Evolutionary conservation across 2,888 invertebrate genomes (phyloP).

Genomic region (Mechanitis messenoides): DNA sequence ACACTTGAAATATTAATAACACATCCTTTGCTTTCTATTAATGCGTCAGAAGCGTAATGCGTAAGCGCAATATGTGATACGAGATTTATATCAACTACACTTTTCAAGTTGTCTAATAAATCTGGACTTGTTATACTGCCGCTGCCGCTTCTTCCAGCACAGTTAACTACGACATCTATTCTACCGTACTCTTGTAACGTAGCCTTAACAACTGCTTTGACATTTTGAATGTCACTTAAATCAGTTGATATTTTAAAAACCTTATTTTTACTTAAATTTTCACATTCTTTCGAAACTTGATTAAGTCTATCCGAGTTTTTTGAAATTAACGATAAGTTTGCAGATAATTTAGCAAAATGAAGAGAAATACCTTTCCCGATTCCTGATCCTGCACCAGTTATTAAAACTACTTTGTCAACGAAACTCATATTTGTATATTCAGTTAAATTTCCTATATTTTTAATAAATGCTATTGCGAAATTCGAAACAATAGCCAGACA

Average conservation of each 20-base stretch:
- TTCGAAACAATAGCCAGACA: too few relatives aligned
- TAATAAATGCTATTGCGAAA: too few relatives aligned
- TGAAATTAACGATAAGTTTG: slow-evolving; percentile 7
- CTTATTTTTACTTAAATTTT: slow-evolving; percentile 7
- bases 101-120: slow-evolving; percentile 37
- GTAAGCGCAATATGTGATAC: slow-evolving; percentile 39
- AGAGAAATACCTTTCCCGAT: not conserved
- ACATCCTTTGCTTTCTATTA: slow-evolving; percentile 40
- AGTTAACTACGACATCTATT: slow-evolving; percentile 12
- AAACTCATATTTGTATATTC: not conserved
- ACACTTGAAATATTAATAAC: slow-evolving; percentile 46
- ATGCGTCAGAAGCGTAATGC: slow-evolving; percentile 32
- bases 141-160: slow-evolving; percentile 31
- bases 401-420: not conserved
- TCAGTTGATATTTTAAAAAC: slow-evolving; percentile 1
- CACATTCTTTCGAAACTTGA: slow-evolving; percentile 3
- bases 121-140: slow-evolving; percentile 33
- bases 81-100: slow-evolving; percentile 38
- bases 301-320: slow-evolving; percentile 3
- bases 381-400: slow-evolving; percentile 2
- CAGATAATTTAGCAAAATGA: slow-evolving; percentile 1
- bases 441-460: not conserved
- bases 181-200: slow-evolving; percentile 8
- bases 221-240: not conserved
- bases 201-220: slow-evolving; percentile 4